Base-by-base conservation (phyloP, 2,797 vertebrate species). In the Sarcoramphus papa region DNA sequence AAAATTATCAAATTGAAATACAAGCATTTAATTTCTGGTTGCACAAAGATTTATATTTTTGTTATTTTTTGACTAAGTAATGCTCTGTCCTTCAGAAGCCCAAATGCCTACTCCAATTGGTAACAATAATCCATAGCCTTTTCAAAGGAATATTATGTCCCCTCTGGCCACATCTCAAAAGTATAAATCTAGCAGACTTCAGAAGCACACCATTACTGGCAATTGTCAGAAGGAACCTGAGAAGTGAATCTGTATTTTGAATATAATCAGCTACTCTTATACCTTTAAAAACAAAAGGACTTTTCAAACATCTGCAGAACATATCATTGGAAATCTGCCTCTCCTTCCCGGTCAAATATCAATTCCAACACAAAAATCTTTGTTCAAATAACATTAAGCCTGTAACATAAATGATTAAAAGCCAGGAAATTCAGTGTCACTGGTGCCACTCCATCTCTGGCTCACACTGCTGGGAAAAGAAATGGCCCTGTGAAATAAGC, bases 271-370 rank as follows among this genome's bases (percentile, higher is more conserved):
- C 57, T 90, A 92, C 48, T 88, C 62, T 88, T 89, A 57, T 69
- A 75, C 31, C 53, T 96, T 93, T 65, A 60, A 92, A 92, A 96
- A 67, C 47, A 91, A 85, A 91, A 91, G 31, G 50, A 82, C 69
- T 91, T 96, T 92, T 86, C 56, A 95, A 94, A 81, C 79, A 95
- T 85, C 85, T 95, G 91, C 56, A 96, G 67, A 95, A 96, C n/a
- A 60, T 77, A 93, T 88, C 45, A 90, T 5, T 80, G 80, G 48
- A 97, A 97, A 92, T 85, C 57, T 64, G 92, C 92, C 87, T 65
- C 78, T 95, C 86, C 81, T 86, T 82, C 63, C 82, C 1, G 3
- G 75, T 88, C 47, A 78, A 95, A 56, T 85, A 88, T 41, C 48
- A 75, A 90, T 75, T 91, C 81, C 90, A 90, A 88, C 72, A 95